Conservation (phyloP, 2,113 vertebrate genomes). For the Bostrychus sinensis region DNA sequence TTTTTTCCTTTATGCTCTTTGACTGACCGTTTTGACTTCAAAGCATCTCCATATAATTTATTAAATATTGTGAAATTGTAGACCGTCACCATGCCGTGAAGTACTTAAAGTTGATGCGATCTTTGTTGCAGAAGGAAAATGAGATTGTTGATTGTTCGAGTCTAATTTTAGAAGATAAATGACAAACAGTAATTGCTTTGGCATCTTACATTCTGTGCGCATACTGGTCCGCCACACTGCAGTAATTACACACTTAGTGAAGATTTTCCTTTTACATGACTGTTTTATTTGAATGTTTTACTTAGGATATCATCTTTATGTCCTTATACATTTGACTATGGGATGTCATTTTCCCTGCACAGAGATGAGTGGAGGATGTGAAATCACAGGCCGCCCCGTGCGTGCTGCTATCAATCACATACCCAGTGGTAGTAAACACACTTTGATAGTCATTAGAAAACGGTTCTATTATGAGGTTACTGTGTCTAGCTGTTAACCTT, state of each 20-base stretch:
- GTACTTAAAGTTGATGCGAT: conserved; percentile 4
- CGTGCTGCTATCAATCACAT: conserved; percentile 66
- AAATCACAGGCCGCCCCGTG: conserved; percentile 36
- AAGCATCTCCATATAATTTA: neutral
- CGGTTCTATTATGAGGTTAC: conserved; percentile 75
- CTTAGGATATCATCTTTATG: conserved; percentile 9
- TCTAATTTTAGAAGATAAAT: conserved; percentile 17
- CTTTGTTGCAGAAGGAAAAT: neutral
- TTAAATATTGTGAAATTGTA: neutral
- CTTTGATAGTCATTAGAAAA: conserved; percentile 77
- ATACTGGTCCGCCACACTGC: neutral
- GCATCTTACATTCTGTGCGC: neutral
- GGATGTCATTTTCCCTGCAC: conserved; percentile 40
- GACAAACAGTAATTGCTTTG: conserved; percentile 18
- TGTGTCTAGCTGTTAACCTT: conserved; percentile 75
- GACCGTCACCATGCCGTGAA: neutral
- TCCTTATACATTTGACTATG: conserved; percentile 6
- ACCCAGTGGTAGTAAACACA: conserved; percentile 64
- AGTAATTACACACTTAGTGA: neutral
- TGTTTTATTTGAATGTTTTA: neutral
- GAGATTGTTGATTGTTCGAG: neutral
- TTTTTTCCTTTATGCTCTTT: neutral
- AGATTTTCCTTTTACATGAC: neutral
- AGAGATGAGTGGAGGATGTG: conserved; percentile 23
- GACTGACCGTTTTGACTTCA: neutral